phyloP scores from a whole-genome alignment of 2,888 invertebrate species.

The Ramazzottius varieornatus region DNA sequence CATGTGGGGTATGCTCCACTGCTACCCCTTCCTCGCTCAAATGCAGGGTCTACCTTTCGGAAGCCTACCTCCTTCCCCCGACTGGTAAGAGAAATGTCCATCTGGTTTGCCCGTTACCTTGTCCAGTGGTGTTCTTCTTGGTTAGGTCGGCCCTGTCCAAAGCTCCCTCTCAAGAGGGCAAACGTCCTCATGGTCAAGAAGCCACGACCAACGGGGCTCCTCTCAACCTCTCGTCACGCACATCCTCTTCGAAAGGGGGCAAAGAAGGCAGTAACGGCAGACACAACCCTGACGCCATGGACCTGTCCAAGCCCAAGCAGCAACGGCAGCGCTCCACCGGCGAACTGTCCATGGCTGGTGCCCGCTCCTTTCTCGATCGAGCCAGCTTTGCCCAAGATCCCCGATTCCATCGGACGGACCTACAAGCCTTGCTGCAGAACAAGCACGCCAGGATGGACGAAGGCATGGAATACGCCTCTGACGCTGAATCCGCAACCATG shows the following conservation, averaged over 20 bases:
- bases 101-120: too few relatives aligned
- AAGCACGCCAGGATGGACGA: too few relatives aligned
- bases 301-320: neutral
- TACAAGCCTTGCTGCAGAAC: too few relatives aligned
- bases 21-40: neutral
- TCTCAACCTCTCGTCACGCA: neutral
- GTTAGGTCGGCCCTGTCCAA: too few relatives aligned
- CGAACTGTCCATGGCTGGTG: neutral
- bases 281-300: neutral
- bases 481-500: too few relatives aligned
- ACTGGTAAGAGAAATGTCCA: too few relatives aligned
- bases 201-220: too few relatives aligned
- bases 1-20: slow-evolving; percentile 3
- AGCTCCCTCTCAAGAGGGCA: too few relatives aligned
- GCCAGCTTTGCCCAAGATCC: neutral
- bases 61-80: neutral
- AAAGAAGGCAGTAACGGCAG: neutral
- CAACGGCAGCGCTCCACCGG: neutral
- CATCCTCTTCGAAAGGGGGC: neutral
- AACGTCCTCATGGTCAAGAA: too few relatives aligned
- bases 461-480: too few relatives aligned
- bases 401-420: too few relatives aligned
- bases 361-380: neutral
- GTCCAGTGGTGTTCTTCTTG: too few relatives aligned
- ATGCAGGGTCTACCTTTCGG: neutral